Base-by-base conservation (phyloP, 2,113 vertebrate genomes). In the Hypocryptadius cinnamomeus region DNA sequence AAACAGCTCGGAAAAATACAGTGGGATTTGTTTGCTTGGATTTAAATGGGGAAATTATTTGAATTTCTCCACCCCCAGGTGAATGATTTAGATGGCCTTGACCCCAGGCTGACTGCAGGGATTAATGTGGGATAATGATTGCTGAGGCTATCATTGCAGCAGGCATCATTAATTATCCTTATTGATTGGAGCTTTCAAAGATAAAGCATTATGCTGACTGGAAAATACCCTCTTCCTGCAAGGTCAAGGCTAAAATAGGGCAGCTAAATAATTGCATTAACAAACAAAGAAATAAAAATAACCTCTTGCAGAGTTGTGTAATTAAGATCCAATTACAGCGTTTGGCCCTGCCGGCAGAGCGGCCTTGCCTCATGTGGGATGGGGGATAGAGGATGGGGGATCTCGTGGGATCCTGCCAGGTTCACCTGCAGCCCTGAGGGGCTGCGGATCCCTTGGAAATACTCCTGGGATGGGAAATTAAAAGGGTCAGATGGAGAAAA, bases 81-180 rank as follows among this genome's bases (percentile, higher is more conserved):
- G 98, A 99, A 98, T 98, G 98, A 98, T 99, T 98, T 98, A 98
- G 98, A 98, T 98, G 98, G 99, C 99, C 98, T 99, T 99, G 99
- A 99, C 99, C 99, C 98, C 97, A 95, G 97, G 95, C 98, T 98
- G 98, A 99, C 98, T 99, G 98, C 98, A 98, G 98, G 98, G 99
- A 99, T 99, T 99, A 99, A 99, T 99, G 99, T 98, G 97, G 98
- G 97, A 98, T 98, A 99, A 99, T 99, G 99, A 99, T 99, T 99
- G 99, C 99, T 99, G 98, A 99, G 99, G 98, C 98, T 98, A 99
- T 99, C 99, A 99, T 99, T 99, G 98, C 98, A 98, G 98, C 98
- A 98, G 98, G 99, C 99, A 99, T 99, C 99, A 99, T 99, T 99
- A 99, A 99, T 99, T 99, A 99, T 99, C 99, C 98, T 99, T 99